A percentile compares a stretch with the other conserved stretches of the same genome.
Conservation (phyloP, 2,113 vertebrate species). For the Cnemophilus loriae region DNA sequence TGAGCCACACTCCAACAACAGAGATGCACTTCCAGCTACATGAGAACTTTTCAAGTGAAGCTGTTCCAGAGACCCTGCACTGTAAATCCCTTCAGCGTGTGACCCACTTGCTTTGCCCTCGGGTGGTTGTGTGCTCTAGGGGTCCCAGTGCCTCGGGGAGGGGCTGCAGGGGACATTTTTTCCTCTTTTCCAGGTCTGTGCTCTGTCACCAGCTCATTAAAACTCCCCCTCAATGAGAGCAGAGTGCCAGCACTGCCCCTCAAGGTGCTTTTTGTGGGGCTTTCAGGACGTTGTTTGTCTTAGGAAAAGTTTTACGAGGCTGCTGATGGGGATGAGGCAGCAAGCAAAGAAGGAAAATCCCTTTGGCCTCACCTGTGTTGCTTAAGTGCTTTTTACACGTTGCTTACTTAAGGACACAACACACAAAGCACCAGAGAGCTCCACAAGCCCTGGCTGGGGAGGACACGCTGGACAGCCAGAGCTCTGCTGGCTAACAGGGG, state of each 20-base stretch:
- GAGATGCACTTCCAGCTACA: not conserved
- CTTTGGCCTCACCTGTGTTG: not conserved
- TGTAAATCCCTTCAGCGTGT: rapidly evolving
- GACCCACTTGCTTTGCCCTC: not conserved
- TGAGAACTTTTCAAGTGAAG: not conserved
- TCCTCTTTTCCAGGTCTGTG: not conserved
- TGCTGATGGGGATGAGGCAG: not conserved
- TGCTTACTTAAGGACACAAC: not conserved
- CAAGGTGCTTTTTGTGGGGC: not conserved
- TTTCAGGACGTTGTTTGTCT: not conserved
- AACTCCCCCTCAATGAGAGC: not conserved
- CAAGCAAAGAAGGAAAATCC: not conserved
- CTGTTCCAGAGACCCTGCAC: not conserved
- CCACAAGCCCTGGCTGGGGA: not conserved
- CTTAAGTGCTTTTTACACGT: not conserved
- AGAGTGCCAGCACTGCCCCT: not conserved
- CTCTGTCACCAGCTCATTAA: not conserved
- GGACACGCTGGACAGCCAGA: not conserved
- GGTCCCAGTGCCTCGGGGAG: not conserved
- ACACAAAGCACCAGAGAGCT: not conserved
- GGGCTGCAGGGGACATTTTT: not conserved
- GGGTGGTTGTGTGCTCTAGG: not conserved
- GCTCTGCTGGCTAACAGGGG: not conserved
- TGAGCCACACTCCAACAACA: not conserved
- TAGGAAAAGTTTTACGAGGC: not conserved